phyloP scores from a whole-genome alignment of 2,797 vertebrate genomes.

The Chloroceryle amazona region DNA sequence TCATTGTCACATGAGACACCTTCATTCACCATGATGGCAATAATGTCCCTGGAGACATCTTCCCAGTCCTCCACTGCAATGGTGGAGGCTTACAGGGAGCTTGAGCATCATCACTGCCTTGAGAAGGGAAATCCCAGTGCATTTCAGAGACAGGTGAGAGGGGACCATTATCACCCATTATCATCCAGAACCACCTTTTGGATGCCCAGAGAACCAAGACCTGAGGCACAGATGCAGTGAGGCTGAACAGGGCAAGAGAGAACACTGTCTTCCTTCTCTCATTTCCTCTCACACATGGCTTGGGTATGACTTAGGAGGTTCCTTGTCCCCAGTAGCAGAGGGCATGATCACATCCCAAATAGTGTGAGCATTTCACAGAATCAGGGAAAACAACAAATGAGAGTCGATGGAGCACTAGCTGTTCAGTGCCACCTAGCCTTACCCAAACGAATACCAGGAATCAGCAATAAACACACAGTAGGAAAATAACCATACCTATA shows the following conservation, averaged over 20 bases:
- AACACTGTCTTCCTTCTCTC: no score
- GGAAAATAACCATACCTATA: no score
- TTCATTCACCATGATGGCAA: neutral
- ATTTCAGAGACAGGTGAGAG: neutral
- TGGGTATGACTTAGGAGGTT: neutral
- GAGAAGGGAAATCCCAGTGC: neutral
- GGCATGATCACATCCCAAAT: accelerated
- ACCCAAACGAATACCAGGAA: neutral
- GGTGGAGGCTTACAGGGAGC: neutral
- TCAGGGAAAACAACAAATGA: neutral
- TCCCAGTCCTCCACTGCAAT: neutral
- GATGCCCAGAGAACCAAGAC: neutral
- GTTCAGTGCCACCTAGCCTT: neutral
- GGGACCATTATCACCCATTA: neutral
- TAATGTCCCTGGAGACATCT: neutral
- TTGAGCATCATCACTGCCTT: neutral
- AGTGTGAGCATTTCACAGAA: neutral
- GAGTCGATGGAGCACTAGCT: accelerated
- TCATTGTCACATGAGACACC: accelerated
- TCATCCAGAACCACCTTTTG: neutral
- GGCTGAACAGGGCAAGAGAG: neutral
- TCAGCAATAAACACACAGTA: neutral
- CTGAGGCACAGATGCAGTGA: neutral
- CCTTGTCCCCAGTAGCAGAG: neutral
- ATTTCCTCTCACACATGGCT: accelerated